Evolutionary conservation across 2,113 vertebrate genomes (phyloP), one percentile per base, ranked within the genome.

Genomic region (Electrona antarctica): DNA sequence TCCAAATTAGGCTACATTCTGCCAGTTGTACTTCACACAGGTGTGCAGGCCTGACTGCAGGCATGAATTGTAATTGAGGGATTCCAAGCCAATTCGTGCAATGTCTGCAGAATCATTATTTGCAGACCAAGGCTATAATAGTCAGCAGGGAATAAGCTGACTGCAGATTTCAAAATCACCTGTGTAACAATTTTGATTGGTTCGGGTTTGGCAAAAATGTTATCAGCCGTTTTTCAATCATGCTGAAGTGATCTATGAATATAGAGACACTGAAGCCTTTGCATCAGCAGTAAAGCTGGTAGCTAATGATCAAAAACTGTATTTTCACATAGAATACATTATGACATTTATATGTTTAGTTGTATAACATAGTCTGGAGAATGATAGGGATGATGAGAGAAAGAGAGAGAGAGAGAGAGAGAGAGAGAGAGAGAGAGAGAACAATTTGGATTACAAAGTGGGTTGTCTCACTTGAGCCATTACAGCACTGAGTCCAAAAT

Each of bases 191-290:
- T 66, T 64, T 8, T 62, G 49, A 82, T 87, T 66, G 57, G 64
- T 72, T 55, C 67, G 78, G 64, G 69, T 69, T 58, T 78, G 51
- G 56, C 15, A 73, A 73, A 73, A 72, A 47, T 69, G 65, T 58
- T 64, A 78, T 84, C 86, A 64, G 70, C 79, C 65, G 77, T 77
- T 66, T 88, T 86, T 74, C 71, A 74, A 70, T 85, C 69, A 73
- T 1, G 49, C 63, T 75, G 60, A 54, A 61, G 50, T 64, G 55
- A 70, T 73, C 65, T 72, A 74, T 88, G 76, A 86, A 85, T 78
- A 85, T 78, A 65, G 59, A 83, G 41, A 81, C 71, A 67, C 54
- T 28, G 47, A 50, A 49, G 48, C 65, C 69, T 69, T 69, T 63
- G 69, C 55, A 45, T 81, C 64, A 41, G 69, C 33, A 56, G 56